Base-by-base conservation (phyloP, 2,113 vertebrate species). In the Zosterops pallidus region DNA sequence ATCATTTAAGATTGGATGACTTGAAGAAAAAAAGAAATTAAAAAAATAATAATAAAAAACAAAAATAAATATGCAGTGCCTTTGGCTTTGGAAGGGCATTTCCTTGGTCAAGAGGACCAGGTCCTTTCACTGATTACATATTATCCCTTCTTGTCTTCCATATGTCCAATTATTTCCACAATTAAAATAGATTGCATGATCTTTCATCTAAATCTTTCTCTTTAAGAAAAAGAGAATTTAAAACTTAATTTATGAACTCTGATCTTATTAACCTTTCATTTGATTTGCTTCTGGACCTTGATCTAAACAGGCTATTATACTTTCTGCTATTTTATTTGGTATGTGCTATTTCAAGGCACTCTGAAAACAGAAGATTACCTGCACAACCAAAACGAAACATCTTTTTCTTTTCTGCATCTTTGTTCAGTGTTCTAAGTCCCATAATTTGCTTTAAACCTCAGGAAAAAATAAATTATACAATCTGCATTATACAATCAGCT, bases 191-290 rank as follows among this genome's bases (percentile, higher is more conserved):
- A 95, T 75, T 59, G 39, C 37, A 35, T 71, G 60, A 92, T 90
- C 68, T 94, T 86, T 91, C 82, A 81, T 90, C 88, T 90, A 90
- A 96, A 90, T 93, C 64, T 91, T 94, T 95, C 83, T 83, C 56
- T 93, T 94, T 94, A 95, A 96, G 87, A 93, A 93, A 96, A 83
- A 89, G 74, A 81, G 33, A 93, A 90, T 92, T 93, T 90, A 90
- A 94, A 89, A 85, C 72, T 83, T 92, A 81, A 88, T 95, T 95
- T 94, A 95, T 95, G 96, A 90, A 89, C 60, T 96, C 64, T 78
- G 92, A 93, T 96, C 72, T 90, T 88, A 94, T 94, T 96, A 94
- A 94, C 88, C 88, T 95, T 93, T 93, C 76, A 86, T 92, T 94
- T 4, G 11, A 90, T 86, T 96, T 94, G 59, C 82, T 93, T 90